Evolutionary conservation across 2,888 invertebrate genomes (phyloP).

Genomic region (Mamestra brassicae): DNA sequence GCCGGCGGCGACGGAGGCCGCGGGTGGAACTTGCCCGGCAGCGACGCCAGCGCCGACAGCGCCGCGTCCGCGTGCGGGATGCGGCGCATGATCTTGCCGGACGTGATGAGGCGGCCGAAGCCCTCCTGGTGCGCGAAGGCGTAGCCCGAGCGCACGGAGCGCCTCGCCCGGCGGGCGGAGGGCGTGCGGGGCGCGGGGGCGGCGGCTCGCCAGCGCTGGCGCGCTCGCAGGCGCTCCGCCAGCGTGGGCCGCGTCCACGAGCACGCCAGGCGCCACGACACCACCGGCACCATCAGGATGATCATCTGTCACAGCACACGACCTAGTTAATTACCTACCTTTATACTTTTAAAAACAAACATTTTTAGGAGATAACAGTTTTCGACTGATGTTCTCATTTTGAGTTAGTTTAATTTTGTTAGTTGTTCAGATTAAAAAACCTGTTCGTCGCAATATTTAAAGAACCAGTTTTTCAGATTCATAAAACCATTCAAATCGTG

Average conservation of each 20-base stretch:
- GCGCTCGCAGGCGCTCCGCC: slow-evolving; percentile 96
- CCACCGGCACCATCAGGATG: slow-evolving; percentile 97
- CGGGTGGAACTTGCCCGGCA: slow-evolving; percentile 92
- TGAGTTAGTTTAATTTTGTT: background rate
- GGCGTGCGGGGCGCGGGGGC: slow-evolving; percentile 96
- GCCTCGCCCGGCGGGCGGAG: slow-evolving; percentile 96
- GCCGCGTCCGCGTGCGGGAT: slow-evolving; percentile 95
- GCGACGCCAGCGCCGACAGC: slow-evolving; percentile 91
- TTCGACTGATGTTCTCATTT: too few relatives aligned
- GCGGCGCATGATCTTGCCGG: slow-evolving; percentile 98
- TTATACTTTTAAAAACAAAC: background rate
- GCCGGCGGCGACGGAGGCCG: slow-evolving; percentile 93
- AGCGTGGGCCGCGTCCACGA: slow-evolving; percentile 97
- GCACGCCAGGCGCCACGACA: slow-evolving; percentile 98
- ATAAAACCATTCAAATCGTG: background rate
- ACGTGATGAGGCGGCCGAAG: slow-evolving; percentile 95
- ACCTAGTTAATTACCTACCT: background rate
- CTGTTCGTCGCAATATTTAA: background rate
- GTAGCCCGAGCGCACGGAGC: slow-evolving; percentile 98
- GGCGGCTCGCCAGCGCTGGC: slow-evolving; percentile 93
- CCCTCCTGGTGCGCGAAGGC: slow-evolving; percentile 98
- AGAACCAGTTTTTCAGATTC: background rate
- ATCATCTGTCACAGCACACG: slow-evolving; percentile 85
- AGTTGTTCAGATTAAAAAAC: background rate
- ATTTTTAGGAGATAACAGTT: too few relatives aligned